Conservation (phyloP, 1,140 invertebrate genomes). For the Hyposmocoma kahamanoa region DNA sequence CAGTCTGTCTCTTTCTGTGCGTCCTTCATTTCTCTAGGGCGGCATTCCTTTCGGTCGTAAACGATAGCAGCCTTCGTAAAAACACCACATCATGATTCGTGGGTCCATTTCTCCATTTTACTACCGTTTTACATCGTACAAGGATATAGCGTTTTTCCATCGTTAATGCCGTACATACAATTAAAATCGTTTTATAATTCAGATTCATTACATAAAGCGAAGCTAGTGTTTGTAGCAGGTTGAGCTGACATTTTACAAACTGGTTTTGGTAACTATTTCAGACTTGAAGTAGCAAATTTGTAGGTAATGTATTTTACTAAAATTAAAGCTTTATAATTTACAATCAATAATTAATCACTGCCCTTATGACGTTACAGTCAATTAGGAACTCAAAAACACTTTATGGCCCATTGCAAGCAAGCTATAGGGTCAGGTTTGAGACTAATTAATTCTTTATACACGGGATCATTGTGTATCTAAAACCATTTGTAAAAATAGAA, state of each 20-base stretch:
- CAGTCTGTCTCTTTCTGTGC: slow-evolving; percentile 19
- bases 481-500: slow-evolving; percentile 20
- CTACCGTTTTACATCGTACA: slow-evolving; percentile 17
- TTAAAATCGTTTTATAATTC: slow-evolving; percentile 19
- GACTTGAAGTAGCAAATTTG: slow-evolving; percentile 8
- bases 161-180: slow-evolving; percentile 15
- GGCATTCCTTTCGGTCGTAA: slow-evolving; percentile 19
- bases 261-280: slow-evolving; percentile 25
- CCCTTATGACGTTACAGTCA: too few species aligned
- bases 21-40: slow-evolving; percentile 10
- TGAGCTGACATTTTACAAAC: slow-evolving; percentile 54
- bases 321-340: slow-evolving; percentile 7
- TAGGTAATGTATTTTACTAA: slow-evolving; percentile 5
- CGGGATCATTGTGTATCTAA: too few species aligned
- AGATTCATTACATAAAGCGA: slow-evolving; percentile 31
- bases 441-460: too few species aligned
- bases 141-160: not conserved
- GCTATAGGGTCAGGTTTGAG: too few species aligned
- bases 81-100: slow-evolving; percentile 22
- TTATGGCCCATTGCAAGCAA: too few species aligned
- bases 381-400: too few species aligned
- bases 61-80: slow-evolving; percentile 22
- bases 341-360: too few species aligned
- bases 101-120: slow-evolving; percentile 21
- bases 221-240: slow-evolving; percentile 25